Percentiles rank a stretch among this genome's conserved stretches.
Conservation (phyloP, 2,113 vertebrate species). For the Gymnogyps californianus region DNA sequence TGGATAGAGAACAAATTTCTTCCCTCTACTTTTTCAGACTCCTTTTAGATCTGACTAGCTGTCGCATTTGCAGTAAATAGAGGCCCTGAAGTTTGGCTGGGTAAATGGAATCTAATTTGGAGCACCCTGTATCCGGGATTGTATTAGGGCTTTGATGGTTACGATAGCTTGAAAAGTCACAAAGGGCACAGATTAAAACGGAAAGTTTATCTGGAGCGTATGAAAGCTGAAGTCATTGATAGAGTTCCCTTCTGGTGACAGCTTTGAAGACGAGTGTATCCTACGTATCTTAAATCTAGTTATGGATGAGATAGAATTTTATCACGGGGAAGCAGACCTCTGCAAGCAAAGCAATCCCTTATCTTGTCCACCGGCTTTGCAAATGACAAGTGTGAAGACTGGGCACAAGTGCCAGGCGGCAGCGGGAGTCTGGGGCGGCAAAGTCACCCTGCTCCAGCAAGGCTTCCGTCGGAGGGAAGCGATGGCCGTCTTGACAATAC, state of each 20-base stretch:
- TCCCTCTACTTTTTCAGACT: background rate
- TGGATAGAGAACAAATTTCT: background rate
- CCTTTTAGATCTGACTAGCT: background rate
- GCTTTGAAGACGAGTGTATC: conserved; percentile 70
- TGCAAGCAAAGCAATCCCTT: conserved; percentile 73
- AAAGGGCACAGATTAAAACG: background rate
- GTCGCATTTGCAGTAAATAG: background rate
- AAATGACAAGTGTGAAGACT: conserved; percentile 54
- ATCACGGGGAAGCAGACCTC: conserved; percentile 78
- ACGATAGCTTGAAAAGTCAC: background rate
- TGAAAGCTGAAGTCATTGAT: conserved; percentile 69
- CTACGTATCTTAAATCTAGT: conserved; percentile 65
- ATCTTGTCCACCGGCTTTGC: conserved; percentile 76
- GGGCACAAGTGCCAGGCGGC: conserved; percentile 40
- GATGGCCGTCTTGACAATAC: conserved; percentile 68
- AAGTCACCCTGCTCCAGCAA: conserved; percentile 67
- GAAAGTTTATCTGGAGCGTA: conserved; percentile 62
- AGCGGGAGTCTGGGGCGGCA: conserved; percentile 48
- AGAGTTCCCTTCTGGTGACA: conserved; percentile 73
- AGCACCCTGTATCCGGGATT: background rate
- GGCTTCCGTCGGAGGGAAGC: conserved; percentile 24
- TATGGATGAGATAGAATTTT: conserved; percentile 81
- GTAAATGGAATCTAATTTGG: conserved; percentile 34
- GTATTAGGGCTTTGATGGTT: background rate
- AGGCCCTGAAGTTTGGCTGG: background rate